Conservation (phyloP, 2,113 vertebrate genomes). For the Rhadina sibilatrix region DNA sequence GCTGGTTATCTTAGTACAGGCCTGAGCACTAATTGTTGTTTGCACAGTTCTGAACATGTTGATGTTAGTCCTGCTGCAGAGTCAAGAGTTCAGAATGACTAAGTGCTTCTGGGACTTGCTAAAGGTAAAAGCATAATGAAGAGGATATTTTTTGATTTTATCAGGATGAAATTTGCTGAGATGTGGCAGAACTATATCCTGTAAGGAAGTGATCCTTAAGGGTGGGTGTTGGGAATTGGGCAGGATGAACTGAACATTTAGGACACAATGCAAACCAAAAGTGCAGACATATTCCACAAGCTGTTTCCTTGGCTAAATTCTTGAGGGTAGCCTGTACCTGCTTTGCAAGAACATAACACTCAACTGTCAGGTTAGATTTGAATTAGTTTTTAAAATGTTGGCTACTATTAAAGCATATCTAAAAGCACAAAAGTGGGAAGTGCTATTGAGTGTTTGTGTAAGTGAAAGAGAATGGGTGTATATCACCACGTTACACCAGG, state of each 20-base stretch:
- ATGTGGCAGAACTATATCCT: neutral
- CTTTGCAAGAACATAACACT: neutral
- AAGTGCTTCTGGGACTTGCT: neutral
- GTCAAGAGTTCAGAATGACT: neutral
- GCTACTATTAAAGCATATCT: neutral
- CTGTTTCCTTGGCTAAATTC: neutral
- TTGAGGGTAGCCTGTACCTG: neutral
- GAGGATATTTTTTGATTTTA: neutral
- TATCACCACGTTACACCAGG: neutral
- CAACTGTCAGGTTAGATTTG: neutral
- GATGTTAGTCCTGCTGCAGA: neutral
- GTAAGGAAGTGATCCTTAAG: neutral
- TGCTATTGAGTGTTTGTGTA: neutral
- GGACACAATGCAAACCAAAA: neutral
- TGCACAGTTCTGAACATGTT: neutral
- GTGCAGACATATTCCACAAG: neutral
- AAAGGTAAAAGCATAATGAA: neutral
- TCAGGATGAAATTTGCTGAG: neutral
- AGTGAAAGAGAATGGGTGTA: neutral
- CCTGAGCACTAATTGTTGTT: neutral
- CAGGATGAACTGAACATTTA: neutral
- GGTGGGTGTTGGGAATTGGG: neutral
- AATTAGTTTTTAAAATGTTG: neutral
- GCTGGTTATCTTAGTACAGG: neutral
- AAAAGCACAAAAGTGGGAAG: neutral